Conservation (phyloP, 2,113 vertebrate genomes). For the Oreochromis tanganicae region DNA sequence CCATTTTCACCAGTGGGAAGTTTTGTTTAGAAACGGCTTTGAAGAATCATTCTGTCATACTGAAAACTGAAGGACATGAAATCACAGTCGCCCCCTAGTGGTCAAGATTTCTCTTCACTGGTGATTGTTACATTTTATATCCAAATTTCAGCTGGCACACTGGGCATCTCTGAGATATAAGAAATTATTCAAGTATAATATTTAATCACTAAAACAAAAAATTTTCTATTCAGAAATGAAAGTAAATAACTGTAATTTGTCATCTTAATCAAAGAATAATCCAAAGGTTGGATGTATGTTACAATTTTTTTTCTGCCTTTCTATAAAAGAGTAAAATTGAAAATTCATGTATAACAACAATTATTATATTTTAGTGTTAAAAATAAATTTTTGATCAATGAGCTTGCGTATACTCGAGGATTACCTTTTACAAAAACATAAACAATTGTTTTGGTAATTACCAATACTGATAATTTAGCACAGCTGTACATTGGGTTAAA, state of each 20-base stretch:
- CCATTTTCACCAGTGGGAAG: constrained; percentile 21
- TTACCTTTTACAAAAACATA: background rate
- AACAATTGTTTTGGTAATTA: too few species aligned
- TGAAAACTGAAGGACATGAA: background rate
- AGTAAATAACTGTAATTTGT: background rate
- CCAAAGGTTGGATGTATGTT: background rate
- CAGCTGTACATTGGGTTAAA: too few species aligned
- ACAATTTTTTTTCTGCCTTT: background rate
- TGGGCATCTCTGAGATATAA: background rate
- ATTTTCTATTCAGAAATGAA: background rate
- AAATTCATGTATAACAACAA: background rate
- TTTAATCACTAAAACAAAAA: background rate
- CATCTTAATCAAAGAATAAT: background rate
- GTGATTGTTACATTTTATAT: background rate
- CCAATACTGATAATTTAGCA: too few species aligned
- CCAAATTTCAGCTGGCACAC: background rate
- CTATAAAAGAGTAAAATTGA: background rate
- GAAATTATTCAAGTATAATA: background rate
- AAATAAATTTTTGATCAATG: background rate
- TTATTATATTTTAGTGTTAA: background rate
- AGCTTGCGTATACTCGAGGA: background rate
- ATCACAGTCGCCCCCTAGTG: background rate
- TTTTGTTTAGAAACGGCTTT: constrained; percentile 26
- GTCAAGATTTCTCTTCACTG: background rate
- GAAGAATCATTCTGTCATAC: constrained; percentile 8